Evolutionary conservation across 2,888 invertebrate species (phyloP).

Genomic region (Stenurella melanura): DNA sequence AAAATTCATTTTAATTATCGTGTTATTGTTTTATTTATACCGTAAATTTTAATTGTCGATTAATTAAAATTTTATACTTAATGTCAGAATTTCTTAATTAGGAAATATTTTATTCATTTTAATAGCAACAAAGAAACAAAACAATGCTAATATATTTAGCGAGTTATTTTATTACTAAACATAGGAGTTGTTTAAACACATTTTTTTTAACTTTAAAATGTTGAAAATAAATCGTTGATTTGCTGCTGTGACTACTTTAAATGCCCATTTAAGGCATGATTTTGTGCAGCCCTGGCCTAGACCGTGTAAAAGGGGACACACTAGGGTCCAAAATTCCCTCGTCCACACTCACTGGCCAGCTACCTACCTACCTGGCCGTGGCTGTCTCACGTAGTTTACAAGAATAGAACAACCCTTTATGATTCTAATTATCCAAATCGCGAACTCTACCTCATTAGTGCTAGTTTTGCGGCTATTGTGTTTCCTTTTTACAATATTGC

Average conservation of each 20-base stretch:
- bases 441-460: constrained; percentile 58
- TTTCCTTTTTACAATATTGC: constrained; percentile 23
- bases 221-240: too few relatives aligned
- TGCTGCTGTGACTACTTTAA: background rate
- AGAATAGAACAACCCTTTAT: constrained; percentile 65
- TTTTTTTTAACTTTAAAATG: too few relatives aligned
- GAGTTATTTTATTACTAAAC: background rate
- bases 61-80: constrained; percentile 10
- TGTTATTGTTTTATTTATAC: constrained; percentile 16
- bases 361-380: constrained; percentile 57
- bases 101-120: constrained; percentile 2
- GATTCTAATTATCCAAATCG: constrained; percentile 63
- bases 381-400: constrained; percentile 64
- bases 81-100: constrained; percentile 15
- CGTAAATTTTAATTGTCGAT: constrained; percentile 25
- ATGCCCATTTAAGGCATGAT: background rate
- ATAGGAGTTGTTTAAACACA: background rate
- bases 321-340: constrained; percentile 52
- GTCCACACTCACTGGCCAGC: constrained; percentile 54
- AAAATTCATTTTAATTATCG: constrained; percentile 31
- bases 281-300: constrained; percentile 55
- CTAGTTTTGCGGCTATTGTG: constrained; percentile 39
- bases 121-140: background rate
- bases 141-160: background rate
- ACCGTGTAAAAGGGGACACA: constrained; percentile 46